A percentile compares a stretch with the other conserved stretches of the same genome.
These are phyloP conservation scores for Phania funesta DNA, from an alignment of 2,888 invertebrate species.

Conservation along the genomic window DNA sequence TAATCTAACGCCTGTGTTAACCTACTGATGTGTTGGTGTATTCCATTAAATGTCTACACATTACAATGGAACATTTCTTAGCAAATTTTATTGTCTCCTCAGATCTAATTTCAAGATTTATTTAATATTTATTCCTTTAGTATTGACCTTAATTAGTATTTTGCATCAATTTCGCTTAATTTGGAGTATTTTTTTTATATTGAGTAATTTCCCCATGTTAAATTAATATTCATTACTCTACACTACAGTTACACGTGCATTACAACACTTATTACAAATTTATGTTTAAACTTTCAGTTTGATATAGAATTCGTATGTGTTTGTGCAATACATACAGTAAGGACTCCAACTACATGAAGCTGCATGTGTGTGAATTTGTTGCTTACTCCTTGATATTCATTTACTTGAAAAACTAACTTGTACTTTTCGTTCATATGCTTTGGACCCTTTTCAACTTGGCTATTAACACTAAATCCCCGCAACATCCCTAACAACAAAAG, in stretches of 20 bases:
- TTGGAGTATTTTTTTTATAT: too few relatives aligned
- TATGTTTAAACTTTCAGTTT: background rate
- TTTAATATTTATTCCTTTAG: too few relatives aligned
- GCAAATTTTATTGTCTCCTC: too few relatives aligned
- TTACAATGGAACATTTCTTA: too few relatives aligned
- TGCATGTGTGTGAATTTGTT: background rate
- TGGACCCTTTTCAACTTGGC: constrained; percentile 61
- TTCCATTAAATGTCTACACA: too few relatives aligned
- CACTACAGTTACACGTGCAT: background rate
- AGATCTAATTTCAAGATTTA: too few relatives aligned
- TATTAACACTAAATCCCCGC: constrained; percentile 53
- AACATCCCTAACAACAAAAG: constrained; percentile 13
- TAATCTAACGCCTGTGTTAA: too few relatives aligned
- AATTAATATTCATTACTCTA: background rate
- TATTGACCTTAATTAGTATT: too few relatives aligned
- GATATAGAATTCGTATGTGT: background rate
- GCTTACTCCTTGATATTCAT: constrained; percentile 4
- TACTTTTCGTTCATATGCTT: constrained; percentile 44
- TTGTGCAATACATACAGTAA: background rate
- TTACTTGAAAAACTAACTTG: constrained; percentile 27
- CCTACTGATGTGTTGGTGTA: too few relatives aligned
- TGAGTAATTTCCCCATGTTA: too few relatives aligned
- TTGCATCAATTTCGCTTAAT: too few relatives aligned
- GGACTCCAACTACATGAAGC: background rate
- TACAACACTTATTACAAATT: background rate